Base-by-base conservation (phyloP, 2,113 vertebrate species). In the Panthera uncia region DNA sequence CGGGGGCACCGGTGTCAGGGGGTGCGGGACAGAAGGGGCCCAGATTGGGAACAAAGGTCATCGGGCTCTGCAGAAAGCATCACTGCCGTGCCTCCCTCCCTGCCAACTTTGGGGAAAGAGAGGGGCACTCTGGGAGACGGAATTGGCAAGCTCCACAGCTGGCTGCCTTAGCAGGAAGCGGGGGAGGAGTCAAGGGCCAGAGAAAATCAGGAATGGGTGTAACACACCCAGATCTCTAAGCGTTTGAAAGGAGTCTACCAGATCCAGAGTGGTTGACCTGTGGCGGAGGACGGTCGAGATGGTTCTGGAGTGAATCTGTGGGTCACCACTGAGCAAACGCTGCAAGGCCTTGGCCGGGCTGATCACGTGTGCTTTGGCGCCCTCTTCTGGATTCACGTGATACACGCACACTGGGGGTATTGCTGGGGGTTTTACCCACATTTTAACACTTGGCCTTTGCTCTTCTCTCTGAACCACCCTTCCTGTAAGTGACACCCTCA, bases 311-410 rank as follows among this genome's bases (percentile, higher is more conserved):
- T 2, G 18, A 33, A 12, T 15, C 31, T 19, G 13, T 15, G 66
- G 16, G 38, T 73, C 16, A 36, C 16, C 21, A 11, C 8, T 2
- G 41, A 55, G 52, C 66, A 48, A 57, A 33, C 4, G 38, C 50
- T 4, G 2, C 0, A 16, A 5, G 45, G 61, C n/a, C 8, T 15
- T 16, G 0, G 45, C 2, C 8, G 16, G 50, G 31, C 13, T 1
- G 0, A 73, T 66, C 57, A 1, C 0, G 38, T 63, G 57, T 74
- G 92, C 94, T 97, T 74, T 98, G 97, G 57, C 21, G 73, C 90
- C 97, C 97, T 94, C 97, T 41, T 4, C 80, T 96, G 98, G 97
- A 61, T 0, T 0, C 0, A 4, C 3, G 2, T 18, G 38, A 69
- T n/a, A 89, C 48, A 16, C 6, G 50, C 74, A 80, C 1, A 16